Conservation (phyloP, 2,113 vertebrate genomes). For the Phalacrocorax aristotelis region DNA sequence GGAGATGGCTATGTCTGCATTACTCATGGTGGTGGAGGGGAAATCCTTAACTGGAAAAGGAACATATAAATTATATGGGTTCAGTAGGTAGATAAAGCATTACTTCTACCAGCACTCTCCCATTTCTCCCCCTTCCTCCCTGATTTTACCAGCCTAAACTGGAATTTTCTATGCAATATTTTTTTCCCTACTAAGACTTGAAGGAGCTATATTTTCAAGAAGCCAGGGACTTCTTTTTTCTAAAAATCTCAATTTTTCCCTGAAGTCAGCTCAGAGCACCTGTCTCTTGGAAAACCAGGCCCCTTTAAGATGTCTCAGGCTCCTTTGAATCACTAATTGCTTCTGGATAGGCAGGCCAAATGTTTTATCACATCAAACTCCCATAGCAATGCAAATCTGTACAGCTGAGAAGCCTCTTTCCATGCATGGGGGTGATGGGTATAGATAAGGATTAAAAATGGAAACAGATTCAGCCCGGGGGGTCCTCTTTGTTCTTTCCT, state of each 20-base stretch:
- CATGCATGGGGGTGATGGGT: conserved; percentile 7
- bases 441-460: conserved; percentile 62
- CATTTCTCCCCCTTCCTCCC: background rate
- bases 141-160: background rate
- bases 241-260: background rate
- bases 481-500: conserved; percentile 47
- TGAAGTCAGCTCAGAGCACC: conserved; percentile 1
- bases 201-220: background rate
- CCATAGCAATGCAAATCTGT: conserved; percentile 58
- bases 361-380: conserved; percentile 38
- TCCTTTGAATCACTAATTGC: conserved; percentile 40
- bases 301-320: conserved; percentile 25
- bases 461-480: conserved; percentile 22
- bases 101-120: background rate
- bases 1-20: background rate
- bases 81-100: background rate
- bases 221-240: background rate
- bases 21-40: background rate
- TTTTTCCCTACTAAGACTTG: background rate
- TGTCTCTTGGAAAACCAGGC: background rate
- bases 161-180: background rate
- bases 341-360: conserved; percentile 45
- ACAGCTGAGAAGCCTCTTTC: conserved; percentile 37
- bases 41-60: background rate
- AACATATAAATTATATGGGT: background rate